Evolutionary conservation across 2,797 vertebrate species (phyloP), one percentile per base, ranked within the genome.

Genomic region (Hydrolagus colliei): DNA sequence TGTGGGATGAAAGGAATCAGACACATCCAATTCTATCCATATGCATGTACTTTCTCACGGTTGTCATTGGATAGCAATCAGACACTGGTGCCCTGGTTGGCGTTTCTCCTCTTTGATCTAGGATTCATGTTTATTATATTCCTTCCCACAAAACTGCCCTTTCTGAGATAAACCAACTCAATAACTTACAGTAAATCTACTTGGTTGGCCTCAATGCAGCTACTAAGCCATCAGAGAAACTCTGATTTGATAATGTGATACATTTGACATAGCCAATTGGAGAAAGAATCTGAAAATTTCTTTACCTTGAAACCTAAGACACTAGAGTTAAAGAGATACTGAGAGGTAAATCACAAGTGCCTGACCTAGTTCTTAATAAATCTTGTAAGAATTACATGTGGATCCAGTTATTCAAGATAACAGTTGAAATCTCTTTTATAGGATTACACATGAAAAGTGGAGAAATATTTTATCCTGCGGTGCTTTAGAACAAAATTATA

Each of bases 281-380:
- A 65, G 63, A 3, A 80, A 67, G 35, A 10, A 67, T 82, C 78
- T 67, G 3, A 82, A 82, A 80, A 82, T 82, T 62, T 14, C 32
- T 32, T 82, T 27, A 35, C 32, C 1, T 68, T 82, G 27, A 32
- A 82, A 82, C 4, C 35, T 62, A 35, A 82, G 63, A 63, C 63
- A 63, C n/a, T 52, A 1, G 12, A 20, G 68, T 32, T 35, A 76
- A 59, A 4, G 67, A 82, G 67, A 5, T 68, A 79, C 11, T 79
- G 79, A 32, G 62, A 67, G 14, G 61, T 41, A 68, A 82, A 68
- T 82, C 20, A 82, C 27, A 82, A 32, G 22, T 16, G 65, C 41
- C 9, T 82, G 79, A 68, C 63, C 63, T 68, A 82, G 63, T 68
- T 82, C 27, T 76, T 22, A n/a, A 8, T 11, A n/a, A 63, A 79